Conservation (phyloP, 1,140 invertebrate genomes). For the Spodoptera litura region DNA sequence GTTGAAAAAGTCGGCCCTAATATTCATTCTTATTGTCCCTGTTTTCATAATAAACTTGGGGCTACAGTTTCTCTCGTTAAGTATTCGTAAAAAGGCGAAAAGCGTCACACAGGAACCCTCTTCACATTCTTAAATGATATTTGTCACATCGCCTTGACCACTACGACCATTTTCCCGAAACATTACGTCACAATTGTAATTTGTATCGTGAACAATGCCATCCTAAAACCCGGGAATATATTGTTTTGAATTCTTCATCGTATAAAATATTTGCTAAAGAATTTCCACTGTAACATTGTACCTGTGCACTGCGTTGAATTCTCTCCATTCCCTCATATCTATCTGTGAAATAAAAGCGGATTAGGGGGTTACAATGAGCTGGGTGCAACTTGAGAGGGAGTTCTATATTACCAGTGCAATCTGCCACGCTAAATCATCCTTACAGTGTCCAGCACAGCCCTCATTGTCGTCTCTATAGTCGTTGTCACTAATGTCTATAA, state of each 20-base stretch:
- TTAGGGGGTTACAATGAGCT: neutral
- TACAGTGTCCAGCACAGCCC: too few relatives aligned
- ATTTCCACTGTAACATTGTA: constrained; percentile 1
- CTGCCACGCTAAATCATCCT: too few relatives aligned
- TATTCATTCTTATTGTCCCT: neutral
- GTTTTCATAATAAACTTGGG: constrained; percentile 4
- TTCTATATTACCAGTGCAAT: too few relatives aligned
- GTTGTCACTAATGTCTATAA: too few relatives aligned
- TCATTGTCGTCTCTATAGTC: too few relatives aligned
- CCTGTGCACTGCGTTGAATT: constrained; percentile 17
- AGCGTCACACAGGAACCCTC: constrained; percentile 11
- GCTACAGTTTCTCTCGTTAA: neutral
- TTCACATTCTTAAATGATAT: constrained; percentile 25
- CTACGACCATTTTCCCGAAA: constrained; percentile 17
- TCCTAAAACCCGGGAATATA: constrained; percentile 19
- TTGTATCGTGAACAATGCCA: constrained; percentile 27
- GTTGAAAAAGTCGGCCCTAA: too few relatives aligned
- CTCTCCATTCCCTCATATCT: constrained; percentile 1
- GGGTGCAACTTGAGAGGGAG: too few relatives aligned
- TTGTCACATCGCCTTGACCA: constrained; percentile 33
- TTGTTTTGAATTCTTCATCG: constrained; percentile 37
- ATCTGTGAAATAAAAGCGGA: neutral
- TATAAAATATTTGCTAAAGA: constrained; percentile 23
- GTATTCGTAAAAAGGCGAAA: constrained; percentile 16
- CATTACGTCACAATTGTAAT: constrained; percentile 32